Evolutionary conservation across 2,113 vertebrate genomes (phyloP), one percentile per base, ranked within the genome.

Genomic region (Galemys pyrenaicus): DNA sequence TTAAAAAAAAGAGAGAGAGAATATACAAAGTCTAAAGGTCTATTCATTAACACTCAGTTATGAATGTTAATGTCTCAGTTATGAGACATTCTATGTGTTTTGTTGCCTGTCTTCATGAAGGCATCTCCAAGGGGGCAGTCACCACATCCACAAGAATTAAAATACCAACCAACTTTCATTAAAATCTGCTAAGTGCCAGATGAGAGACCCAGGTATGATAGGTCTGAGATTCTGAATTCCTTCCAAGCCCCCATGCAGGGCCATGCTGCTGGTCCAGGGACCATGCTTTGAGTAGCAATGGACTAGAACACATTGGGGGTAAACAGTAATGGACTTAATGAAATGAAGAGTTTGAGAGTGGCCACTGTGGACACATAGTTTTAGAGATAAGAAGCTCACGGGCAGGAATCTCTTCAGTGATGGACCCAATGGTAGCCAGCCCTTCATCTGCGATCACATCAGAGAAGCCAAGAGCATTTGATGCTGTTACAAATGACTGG

Each of bases 21-120:
- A n/a, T n/a, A n/a, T n/a, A n/a, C n/a, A n/a, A 11, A 49, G 64
- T 35, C 65, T 84, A 26, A 71, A 60, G 17, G 30, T 16, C 44
- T 9, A 30, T 49, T 84, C 41, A 58, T 87, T 92, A 75, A 83
- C 56, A 44, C 22, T 65, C 28, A 62, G 78, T 71, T 74, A 89
- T 56, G 49, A 89, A n/a, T n/a, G n/a, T n/a, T n/a, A n/a, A n/a
- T n/a, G n/a, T n/a, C n/a, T n/a, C n/a, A n/a, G n/a, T 71, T 74
- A 89, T 56, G 49, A 89, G 44, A 49, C 28, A 74, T 91, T 62
- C 67, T 15, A 79, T 74, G 71, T 92, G 54, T 95, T 90, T 49
- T 80, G 51, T 74, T 84, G 35, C 16, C 22, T 88, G 16, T 94
- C 56, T 60, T 49, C 32, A 74, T 46, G 17, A 93, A 77, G 37